Base-by-base conservation (phyloP, 2,797 vertebrate species). In the Dendrocincla tyrannina region DNA sequence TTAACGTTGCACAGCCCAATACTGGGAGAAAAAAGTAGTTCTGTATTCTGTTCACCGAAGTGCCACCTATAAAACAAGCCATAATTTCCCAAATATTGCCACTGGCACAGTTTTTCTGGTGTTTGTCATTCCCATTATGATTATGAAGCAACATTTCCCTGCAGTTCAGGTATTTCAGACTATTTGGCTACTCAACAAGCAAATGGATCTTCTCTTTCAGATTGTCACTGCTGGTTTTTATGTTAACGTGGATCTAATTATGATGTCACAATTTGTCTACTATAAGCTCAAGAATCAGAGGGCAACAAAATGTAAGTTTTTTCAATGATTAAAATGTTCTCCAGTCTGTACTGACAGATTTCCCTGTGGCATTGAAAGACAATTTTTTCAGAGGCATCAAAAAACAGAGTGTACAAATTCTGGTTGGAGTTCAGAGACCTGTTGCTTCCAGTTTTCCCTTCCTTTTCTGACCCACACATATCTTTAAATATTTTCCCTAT, bases 261-360 rank as follows among this genome's bases (percentile, higher is more conserved):
- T 97, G 91, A 96, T 97, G 72, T 98, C 98, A 49, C 96, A 97
- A 86, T 98, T 98, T 85, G 75, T 94, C 63, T 98, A 98, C 94
- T 98, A 97, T 44, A 98, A 98, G 86, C 97, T 98, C 86, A 98
- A 98, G 91, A 98, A 98, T 89, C 97, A 93, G 83, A 98, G 97
- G 88, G 93, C 86, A 63, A 94, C 91, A 96, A 98, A 89, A 86
- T 25, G 96, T 97, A 97, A 98, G 96, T 33, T 49, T 27, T 13
- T 25, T 52, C 55, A 73, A 22, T 12, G 62, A 15, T 66, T 69
- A 42, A 85, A 83, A 70, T 15, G 8, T 66, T 91, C 11, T 55
- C 12, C 11, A 9, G 42, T 25, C 35, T 70, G 68, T 41, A 22
- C 42, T 28, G 60, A n/a, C 17, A 32, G 20, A 9, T 60, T 74